Base-by-base conservation (phyloP, 2,113 vertebrate species). In the Otis tarda region DNA sequence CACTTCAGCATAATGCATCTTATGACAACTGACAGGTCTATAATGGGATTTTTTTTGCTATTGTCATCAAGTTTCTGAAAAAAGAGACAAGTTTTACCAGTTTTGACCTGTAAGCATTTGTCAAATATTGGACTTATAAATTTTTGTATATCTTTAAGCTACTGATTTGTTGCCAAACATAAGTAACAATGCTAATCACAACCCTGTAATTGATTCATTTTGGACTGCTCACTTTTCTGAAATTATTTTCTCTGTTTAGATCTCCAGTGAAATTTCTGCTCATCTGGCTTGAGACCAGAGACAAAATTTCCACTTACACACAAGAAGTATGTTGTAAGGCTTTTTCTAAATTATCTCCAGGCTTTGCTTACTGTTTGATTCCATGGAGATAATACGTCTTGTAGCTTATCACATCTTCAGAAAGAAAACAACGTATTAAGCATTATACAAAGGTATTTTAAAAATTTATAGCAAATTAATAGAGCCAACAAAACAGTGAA, bases 1-100 rank as follows among this genome's bases (percentile, higher is more conserved):
- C 56, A 49, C 31, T 55, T 95, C 92, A 94, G 55, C 90, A 95
- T 85, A 94, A 95, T 71, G 45, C 37, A 89, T 57, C 37, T 93
- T 83, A 94, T 97, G 94, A 91, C 96, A 96, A 98, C 94, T 96
- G 90, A 80, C 94, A 97, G 68, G 31, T 33, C 35, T 68, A 55
- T 87, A 96, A 97, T 95, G 74, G 94, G 55, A 90, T 95, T 97
- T 96, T 39, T 39, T 95, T 96, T 96, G 89, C 73, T 96, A 49
- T 65, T 90, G 45, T 94, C 75, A 95, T 90, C 76, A 91, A 43
- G 69, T 97, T 97, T 96, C 82, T 91, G 57, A 89, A 95, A 91
- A 97, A 93, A 86, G 27, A 65, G 61, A 76, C 16, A 96, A 81
- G 35, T 96, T 96, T 96, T 74, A 52, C 43, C 18, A 25, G n/a